These are phyloP conservation scores for Acrocera orbiculus DNA, from an alignment of 2,888 invertebrate species.

Conservation along the genomic window DNA sequence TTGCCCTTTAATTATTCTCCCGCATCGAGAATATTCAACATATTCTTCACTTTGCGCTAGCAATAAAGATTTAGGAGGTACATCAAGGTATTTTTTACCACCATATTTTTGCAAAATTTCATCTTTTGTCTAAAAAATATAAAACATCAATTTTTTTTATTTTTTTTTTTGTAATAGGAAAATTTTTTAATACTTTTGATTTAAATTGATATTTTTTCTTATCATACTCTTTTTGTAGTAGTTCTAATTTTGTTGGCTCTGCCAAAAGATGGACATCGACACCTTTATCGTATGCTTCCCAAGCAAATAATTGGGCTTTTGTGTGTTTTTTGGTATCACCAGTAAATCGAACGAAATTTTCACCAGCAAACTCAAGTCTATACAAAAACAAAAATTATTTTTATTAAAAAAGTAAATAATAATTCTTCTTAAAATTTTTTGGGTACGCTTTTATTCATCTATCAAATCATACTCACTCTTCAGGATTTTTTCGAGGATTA, in stretches of 20 bases:
- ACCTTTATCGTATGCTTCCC: constrained; percentile 88
- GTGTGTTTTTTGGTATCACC: constrained; percentile 89
- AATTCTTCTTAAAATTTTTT: no score
- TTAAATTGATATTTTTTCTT: constrained; percentile 82
- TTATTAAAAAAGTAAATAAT: no score
- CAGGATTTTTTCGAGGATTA: constrained; percentile 40
- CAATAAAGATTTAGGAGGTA: constrained; percentile 65
- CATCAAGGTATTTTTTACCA: constrained; percentile 78
- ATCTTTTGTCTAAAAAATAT: constrained; percentile 55
- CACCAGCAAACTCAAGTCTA: constrained; percentile 71
- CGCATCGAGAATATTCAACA: constrained; percentile 86
- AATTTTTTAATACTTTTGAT: constrained; percentile 29
- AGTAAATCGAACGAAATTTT: constrained; percentile 87
- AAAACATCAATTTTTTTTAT: constrained; percentile 18
- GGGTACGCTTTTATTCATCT: no score
- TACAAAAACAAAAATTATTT: constrained; percentile 11
- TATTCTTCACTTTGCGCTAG: constrained; percentile 92
- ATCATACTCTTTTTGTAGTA: constrained; percentile 76
- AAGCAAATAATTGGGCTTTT: constrained; percentile 85
- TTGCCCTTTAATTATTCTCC: constrained; percentile 69
- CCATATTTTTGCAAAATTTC: constrained; percentile 86
- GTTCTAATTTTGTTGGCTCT: constrained; percentile 92
- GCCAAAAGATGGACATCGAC: constrained; percentile 91
- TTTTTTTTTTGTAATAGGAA: neutral
- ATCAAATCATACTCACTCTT: constrained; percentile 43